phyloP scores from a whole-genome alignment of 2,888 invertebrate species.

The Agrilus biguttatus region DNA sequence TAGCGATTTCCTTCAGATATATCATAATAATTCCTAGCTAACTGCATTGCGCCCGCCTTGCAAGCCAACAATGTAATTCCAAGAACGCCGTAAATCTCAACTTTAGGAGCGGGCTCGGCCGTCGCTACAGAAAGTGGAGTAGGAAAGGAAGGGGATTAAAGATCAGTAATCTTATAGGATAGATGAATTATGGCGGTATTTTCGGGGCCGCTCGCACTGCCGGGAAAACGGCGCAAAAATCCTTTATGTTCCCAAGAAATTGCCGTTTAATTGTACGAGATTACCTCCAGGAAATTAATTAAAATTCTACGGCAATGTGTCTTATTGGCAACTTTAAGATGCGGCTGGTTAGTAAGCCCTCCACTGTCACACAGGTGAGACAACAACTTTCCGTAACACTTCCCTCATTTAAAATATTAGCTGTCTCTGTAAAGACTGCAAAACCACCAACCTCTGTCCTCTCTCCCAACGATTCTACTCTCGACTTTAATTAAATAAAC shows the following conservation, averaged over 20 bases:
- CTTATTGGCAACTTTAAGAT: conserved; percentile 26
- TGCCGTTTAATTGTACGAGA: conserved; percentile 33
- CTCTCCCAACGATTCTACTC: no score
- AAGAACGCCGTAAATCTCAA: conserved; percentile 54
- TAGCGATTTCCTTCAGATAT: conserved; percentile 35
- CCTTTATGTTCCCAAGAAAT: conserved; percentile 33
- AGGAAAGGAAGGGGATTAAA: conserved; percentile 51
- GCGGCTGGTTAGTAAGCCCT: conserved; percentile 13
- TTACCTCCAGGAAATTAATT: conserved; percentile 33
- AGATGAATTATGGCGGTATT: conserved; percentile 52
- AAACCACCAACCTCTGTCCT: no score
- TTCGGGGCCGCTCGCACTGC: conserved; percentile 26
- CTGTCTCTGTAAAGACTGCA: no score
- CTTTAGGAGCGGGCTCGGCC: conserved; percentile 38
- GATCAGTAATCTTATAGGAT: conserved; percentile 59
- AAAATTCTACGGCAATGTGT: conserved; percentile 34
- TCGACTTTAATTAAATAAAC: no score
- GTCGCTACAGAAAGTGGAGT: conserved; percentile 36
- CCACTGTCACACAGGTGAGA: conserved; percentile 9
- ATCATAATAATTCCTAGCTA: conserved; percentile 37
- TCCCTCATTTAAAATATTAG: no score
- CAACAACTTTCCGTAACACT: no score
- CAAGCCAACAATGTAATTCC: conserved; percentile 51
- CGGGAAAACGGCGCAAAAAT: conserved; percentile 27
- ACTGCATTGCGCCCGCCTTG: conserved; percentile 29